Percentiles rank a stretch among this genome's conserved stretches.
These are phyloP conservation scores for Bathynomus jamesi DNA, from an alignment of 1,140 invertebrate genomes.

Conservation along the genomic window DNA sequence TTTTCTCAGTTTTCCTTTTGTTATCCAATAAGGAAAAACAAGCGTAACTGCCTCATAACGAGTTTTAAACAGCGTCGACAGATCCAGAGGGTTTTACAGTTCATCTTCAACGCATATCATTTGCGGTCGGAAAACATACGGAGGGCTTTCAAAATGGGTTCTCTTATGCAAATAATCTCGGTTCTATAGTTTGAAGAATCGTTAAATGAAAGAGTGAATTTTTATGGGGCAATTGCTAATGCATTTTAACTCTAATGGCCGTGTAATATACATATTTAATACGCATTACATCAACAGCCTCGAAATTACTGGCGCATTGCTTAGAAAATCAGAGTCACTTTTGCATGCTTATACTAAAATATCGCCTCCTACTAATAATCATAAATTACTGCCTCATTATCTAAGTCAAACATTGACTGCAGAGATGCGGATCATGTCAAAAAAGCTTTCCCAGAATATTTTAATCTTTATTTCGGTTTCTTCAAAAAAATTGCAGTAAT, in stretches of 20 bases:
- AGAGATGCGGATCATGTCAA: background rate
- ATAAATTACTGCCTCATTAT: background rate
- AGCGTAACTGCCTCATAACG: background rate
- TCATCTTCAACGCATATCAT: background rate
- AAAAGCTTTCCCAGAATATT: background rate
- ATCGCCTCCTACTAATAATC: background rate
- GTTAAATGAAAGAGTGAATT: background rate
- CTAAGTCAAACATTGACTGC: background rate
- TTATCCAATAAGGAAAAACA: background rate
- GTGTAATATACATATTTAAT: background rate
- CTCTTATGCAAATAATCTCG: background rate
- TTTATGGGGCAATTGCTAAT: background rate
- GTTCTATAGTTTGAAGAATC: background rate
- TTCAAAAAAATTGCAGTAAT: too few species aligned
- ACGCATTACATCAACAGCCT: background rate
- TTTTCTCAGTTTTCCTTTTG: background rate
- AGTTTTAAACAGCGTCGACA: too few species aligned
- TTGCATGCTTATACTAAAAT: too few species aligned
- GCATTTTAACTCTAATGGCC: background rate
- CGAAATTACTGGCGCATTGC: background rate
- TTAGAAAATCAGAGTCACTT: too few species aligned
- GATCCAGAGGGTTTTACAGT: background rate
- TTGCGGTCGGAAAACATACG: background rate
- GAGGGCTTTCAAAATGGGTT: background rate
- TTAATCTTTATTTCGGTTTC: background rate